Evolutionary conservation across 1,140 invertebrate genomes (phyloP), one percentile per base, ranked within the genome.

Genomic region (Tetraneura akinire): DNA sequence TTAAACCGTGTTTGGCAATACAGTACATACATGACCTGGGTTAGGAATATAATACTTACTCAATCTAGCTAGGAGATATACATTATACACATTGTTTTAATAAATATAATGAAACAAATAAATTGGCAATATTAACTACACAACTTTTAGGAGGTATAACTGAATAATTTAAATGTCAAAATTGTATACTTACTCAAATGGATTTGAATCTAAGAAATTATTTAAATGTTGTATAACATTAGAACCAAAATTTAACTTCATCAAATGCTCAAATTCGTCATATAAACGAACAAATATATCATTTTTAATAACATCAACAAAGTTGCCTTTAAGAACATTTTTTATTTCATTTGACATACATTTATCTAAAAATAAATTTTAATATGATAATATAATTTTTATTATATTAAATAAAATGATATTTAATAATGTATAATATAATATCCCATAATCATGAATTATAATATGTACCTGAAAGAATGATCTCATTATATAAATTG

Each of bases 261-360:
- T 45, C 4, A 76, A 21, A 37, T 42, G 29, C 42, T 42, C 71
- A 10, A 78, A 60, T 3, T 78, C 74, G 1, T 60, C 29, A 18
- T 78, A 78, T 1, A 78, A 37, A 26, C 21, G 16, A 4, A 78
- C 13, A 78, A 78, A 78, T 37, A 78, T 47, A 60, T 78, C 55
- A 29, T 62, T n/a, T 18, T 78, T 11, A 18, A 78, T 47, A 29
- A 78, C 23, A 26, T 57, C 55, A 18, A 62, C 23, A 47, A 47
- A 78, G 37, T 78, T 47, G n/a, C 74, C 74, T 18, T 78, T 45
- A 23, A 78, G 6, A 47, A 62, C 74, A 62, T 78, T 45, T 60
- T 62, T 78, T 21, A 62, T 29, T 16, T 60, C 37, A 26, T 60
- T 57, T 26, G 51, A 78, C n/a, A n/a, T 11, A n/a, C 10, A 60